Evolutionary conservation across 1,140 invertebrate genomes (phyloP).

Genomic region (Vanessa atalanta): DNA sequence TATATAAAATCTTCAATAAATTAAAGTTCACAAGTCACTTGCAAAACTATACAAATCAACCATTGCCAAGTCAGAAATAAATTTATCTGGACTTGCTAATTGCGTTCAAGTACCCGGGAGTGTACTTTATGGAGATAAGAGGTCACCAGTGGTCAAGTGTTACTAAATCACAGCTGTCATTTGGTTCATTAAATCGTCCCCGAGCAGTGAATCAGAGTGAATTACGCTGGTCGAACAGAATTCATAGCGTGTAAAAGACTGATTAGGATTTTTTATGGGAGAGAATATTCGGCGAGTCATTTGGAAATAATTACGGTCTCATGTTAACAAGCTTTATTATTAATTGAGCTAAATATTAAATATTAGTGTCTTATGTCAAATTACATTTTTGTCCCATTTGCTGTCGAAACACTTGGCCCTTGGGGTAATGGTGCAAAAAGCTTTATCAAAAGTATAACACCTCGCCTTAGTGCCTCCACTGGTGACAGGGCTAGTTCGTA

Average conservation of each 20-base stretch:
- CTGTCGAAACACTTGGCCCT: too few species aligned
- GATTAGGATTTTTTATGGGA: constrained; percentile 18
- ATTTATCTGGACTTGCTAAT: constrained; percentile 28
- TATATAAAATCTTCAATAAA: neutral
- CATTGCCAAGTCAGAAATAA: constrained; percentile 13
- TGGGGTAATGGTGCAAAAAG: too few species aligned
- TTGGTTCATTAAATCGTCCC: constrained; percentile 27
- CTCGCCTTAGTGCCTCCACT: too few species aligned
- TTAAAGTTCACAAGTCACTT: neutral
- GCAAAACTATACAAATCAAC: neutral
- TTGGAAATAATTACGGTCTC: too few species aligned
- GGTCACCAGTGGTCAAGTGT: constrained; percentile 26
- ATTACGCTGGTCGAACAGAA: constrained; percentile 17
- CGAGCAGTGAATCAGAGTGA: constrained; percentile 26
- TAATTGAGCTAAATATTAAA: too few species aligned
- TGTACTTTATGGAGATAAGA: constrained; percentile 35
- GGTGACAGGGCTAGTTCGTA: too few species aligned
- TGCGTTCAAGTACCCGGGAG: constrained; percentile 28
- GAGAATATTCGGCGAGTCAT: too few species aligned
- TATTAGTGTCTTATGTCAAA: too few species aligned
- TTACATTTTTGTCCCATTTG: too few species aligned
- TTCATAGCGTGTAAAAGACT: constrained; percentile 24
- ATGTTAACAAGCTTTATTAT: too few species aligned
- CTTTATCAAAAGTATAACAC: too few species aligned
- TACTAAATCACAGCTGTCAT: constrained; percentile 34